Percentiles rank a stretch among this genome's conserved stretches.
Conservation (phyloP, 2,113 vertebrate genomes). For the Python bivittatus region DNA sequence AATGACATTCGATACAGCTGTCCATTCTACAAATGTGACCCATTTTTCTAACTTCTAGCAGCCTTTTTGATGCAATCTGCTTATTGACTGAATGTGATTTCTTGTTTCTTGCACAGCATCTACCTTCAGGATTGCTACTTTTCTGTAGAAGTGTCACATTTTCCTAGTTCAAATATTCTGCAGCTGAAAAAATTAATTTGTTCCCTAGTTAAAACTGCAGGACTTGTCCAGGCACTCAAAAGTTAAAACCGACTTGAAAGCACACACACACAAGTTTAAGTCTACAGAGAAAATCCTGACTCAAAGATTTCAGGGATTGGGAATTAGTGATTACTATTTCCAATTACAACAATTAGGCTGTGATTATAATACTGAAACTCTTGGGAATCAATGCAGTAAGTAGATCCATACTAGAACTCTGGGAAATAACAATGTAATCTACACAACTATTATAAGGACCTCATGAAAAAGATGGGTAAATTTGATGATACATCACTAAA, state of each 20-base stretch:
- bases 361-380: conserved; percentile 29
- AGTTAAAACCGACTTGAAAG: neutral
- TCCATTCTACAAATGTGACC: neutral
- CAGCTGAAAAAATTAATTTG: neutral
- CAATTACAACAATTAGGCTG: conserved; percentile 9
- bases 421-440: conserved; percentile 21
- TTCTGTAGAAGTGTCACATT: neutral
- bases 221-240: neutral
- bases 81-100: neutral
- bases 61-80: neutral
- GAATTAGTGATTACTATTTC: conserved; percentile 30
- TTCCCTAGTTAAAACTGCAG: neutral
- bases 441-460: conserved; percentile 29
- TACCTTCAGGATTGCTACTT: neutral
- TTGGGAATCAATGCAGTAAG: neutral
- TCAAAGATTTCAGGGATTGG: neutral
- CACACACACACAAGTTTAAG: neutral
- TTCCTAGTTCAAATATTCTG: neutral
- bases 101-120: neutral
- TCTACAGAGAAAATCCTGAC: neutral
- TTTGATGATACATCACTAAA: conserved; percentile 32
- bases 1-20: neutral
- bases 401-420: neutral
- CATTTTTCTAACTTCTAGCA: neutral
- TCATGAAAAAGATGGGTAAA: conserved; percentile 31